phyloP scores from a whole-genome alignment of 2,888 invertebrate genomes.

The Strigamia crassipes region DNA sequence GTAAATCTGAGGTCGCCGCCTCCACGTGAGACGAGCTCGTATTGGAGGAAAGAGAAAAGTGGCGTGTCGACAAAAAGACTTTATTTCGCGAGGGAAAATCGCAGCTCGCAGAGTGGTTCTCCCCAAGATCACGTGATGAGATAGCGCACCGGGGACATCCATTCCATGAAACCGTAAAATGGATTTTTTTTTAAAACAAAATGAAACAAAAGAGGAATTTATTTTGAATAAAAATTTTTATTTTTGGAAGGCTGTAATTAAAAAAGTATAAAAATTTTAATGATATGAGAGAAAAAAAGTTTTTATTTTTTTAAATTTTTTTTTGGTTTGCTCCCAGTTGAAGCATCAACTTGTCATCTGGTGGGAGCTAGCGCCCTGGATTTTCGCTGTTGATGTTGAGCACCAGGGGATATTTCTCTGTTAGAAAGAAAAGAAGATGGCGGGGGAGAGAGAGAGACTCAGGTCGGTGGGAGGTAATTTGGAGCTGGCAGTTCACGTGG shows the following conservation, averaged over 20 bases:
- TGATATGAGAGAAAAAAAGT: background rate
- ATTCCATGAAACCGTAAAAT: conserved; percentile 27
- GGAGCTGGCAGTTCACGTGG: conserved; percentile 45
- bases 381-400: conserved; percentile 40
- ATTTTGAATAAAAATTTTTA: background rate
- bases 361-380: conserved; percentile 27
- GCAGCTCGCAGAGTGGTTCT: conserved; percentile 28
- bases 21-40: conserved; percentile 35
- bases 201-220: background rate
- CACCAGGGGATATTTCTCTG: conserved; percentile 42
- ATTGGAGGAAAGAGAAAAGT: conserved; percentile 38
- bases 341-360: conserved; percentile 40
- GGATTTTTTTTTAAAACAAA: background rate
- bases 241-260: background rate
- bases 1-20: conserved; percentile 32
- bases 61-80: conserved; percentile 35
- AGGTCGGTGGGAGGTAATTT: conserved; percentile 45
- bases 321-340: background rate
- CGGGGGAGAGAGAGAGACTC: conserved; percentile 32
- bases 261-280: background rate
- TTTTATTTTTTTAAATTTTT: background rate
- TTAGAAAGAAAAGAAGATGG: conserved; percentile 41
- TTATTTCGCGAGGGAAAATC: conserved; percentile 42
- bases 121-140: conserved; percentile 36
- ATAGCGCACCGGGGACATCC: conserved; percentile 26